These are phyloP conservation scores for Rutilus rutilus DNA, from an alignment of 2,113 vertebrate genomes.

Conservation along the genomic window DNA sequence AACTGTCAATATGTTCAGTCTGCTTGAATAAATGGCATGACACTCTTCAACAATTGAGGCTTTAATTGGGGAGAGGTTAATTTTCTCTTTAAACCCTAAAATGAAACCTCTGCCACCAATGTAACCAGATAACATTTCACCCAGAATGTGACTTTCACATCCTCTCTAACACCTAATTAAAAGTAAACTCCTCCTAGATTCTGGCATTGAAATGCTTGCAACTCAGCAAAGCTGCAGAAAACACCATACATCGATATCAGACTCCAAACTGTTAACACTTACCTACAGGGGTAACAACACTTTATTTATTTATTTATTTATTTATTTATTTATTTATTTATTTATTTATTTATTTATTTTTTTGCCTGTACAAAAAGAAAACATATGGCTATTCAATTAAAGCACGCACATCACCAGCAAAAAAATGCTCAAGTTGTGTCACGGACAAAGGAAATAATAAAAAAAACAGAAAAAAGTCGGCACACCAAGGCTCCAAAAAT, in stretches of 20 bases:
- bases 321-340: neutral
- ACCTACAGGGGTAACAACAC: neutral
- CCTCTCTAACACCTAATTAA: constrained; percentile 48
- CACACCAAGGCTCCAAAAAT: too few species aligned
- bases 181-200: constrained; percentile 29
- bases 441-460: too few species aligned
- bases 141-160: constrained; percentile 33
- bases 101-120: constrained; percentile 56
- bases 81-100: constrained; percentile 61
- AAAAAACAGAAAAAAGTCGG: too few species aligned
- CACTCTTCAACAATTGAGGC: constrained; percentile 57
- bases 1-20: constrained; percentile 62
- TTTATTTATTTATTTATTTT: neutral
- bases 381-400: neutral
- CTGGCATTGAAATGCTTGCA: constrained; percentile 12
- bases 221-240: neutral
- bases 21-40: constrained; percentile 59
- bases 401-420: too few species aligned
- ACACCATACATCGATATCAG: neutral
- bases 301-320: neutral
- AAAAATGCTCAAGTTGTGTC: too few species aligned
- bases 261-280: neutral
- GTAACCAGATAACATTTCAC: constrained; percentile 29
- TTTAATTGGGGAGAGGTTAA: constrained; percentile 62
- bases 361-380: neutral